Base-by-base conservation (phyloP, 2,797 vertebrate genomes). In the Brachyalestes nurse region DNA sequence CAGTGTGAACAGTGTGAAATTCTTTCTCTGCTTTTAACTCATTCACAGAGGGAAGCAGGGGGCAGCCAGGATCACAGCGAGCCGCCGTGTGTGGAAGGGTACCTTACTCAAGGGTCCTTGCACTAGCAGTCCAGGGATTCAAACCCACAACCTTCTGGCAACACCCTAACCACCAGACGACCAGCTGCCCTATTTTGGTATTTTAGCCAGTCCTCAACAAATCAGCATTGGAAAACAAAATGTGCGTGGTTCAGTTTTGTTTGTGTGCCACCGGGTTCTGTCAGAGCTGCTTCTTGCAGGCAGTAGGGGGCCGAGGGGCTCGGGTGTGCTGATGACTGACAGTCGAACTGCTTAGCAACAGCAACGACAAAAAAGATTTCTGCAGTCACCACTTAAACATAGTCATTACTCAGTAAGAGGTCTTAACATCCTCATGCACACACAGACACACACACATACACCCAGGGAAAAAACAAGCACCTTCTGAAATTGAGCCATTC, bases 331-430 rank as follows among this genome's bases (percentile, higher is more conserved):
- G 23, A 47, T 49, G 23, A 53, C 1, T 38, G 78, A 67, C 51
- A 47, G 78, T 28, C 34, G 40, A 49, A 57, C 47, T 74, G 34
- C 69, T 72, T 79, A 65, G 77, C 77, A 79, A 79, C 49, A 28
- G 42, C 14, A n/a, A 73, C 65, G 60, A 72, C 77, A 79, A 42
- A 79, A 28, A 58, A 19, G 49, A 34, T 42, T 55, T 66, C 34
- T 19, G 21, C 53, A 34, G 57, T 16, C 34, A 55, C 42, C 42
- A 23, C 61, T 57, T 74, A 28, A 67, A 65, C 23, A 74, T 21
- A 38, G 71, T 67, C 5, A 67, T 75, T 60, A 80, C 51, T 16
- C 51, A 69, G 72, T 38, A 17, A 67, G 62, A 66, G 62, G 53
- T n/a, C 49, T 57, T 16, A 2, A 64, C 28, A 38, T 5, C 8